Base-by-base conservation (phyloP, 2,888 invertebrate genomes). In the Agonopterix arenella region DNA sequence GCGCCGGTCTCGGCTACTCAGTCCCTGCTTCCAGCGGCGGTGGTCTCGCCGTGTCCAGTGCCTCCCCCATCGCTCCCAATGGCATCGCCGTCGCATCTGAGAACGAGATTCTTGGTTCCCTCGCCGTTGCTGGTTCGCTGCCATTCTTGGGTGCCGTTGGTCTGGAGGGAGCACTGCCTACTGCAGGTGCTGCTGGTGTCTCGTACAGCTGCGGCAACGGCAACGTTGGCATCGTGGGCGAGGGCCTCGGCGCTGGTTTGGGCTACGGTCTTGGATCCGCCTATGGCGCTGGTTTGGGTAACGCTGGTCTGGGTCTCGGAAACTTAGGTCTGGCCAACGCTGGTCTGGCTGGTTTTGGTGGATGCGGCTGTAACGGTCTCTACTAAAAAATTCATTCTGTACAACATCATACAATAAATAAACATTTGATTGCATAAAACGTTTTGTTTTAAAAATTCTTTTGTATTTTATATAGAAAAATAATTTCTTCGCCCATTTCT, bases 71-170 rank as follows among this genome's bases (percentile, higher is more conserved):
- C 42, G 54, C 63, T n/a, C 60, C 62, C 13, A 57, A 38, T 46
- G 68, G 70, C 47, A 51, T 70, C 8, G 53, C 59, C n/a, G 57
- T 68, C 2, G 36, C 62, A 4, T 69, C 73, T 41, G 68, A 71
- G 45, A 75, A 72, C 48, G 57, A 56, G 2, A 63, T 68, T 28
- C 66, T 68, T 54, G 73, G 73, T 5, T 44, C 58, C 36, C 40
- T 73, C 1, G 46, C 52, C 9, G 62, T 66, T 9, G 44, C 49
- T 11, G 70, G 70, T 43, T 55, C 64, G 41, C 48, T 70, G 42
- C 69, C 65, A 7, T 64, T 70, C 61, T 45, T 66, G 11, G 65
- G 67, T 5, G 57, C 67, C 28, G 66, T 70, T 1, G 56, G 52
- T 44, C 51, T 67, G 10, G 61, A 62, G 11, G 62, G 65, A n/a